Evolutionary conservation across 2,113 vertebrate species (phyloP).

Genomic region (Cisticola juncidis): DNA sequence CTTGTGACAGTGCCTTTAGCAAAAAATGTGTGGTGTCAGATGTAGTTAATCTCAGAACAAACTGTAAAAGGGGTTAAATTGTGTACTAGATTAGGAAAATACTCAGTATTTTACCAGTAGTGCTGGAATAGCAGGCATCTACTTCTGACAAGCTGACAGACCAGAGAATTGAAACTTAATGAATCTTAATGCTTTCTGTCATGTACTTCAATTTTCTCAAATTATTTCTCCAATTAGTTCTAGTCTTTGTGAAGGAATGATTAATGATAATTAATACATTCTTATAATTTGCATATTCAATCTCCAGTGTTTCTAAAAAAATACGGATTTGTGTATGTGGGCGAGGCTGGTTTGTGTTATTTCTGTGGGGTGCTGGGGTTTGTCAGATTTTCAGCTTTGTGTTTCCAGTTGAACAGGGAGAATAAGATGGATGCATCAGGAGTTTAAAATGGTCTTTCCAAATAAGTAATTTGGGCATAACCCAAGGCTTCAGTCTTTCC

Average conservation of each 20-base stretch:
- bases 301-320: conserved; percentile 49
- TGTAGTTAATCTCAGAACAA: conserved; percentile 51
- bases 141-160: conserved; percentile 72
- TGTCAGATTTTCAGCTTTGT: neutral
- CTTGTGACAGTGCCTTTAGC: neutral
- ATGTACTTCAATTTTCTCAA: conserved; percentile 70
- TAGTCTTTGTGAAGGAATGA: conserved; percentile 73
- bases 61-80: conserved; percentile 39
- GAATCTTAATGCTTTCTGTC: conserved; percentile 73
- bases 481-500: neutral
- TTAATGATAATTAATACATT: conserved; percentile 76
- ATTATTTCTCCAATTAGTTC: conserved; percentile 76
- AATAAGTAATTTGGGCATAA: neutral
- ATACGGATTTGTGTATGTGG: conserved; percentile 7
- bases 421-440: neutral
- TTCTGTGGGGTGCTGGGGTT: neutral
- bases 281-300: conserved; percentile 68
- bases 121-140: conserved; percentile 49
- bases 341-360: neutral
- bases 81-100: neutral
- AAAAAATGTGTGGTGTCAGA: neutral
- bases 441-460: neutral
- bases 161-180: conserved; percentile 74
- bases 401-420: neutral
- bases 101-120: conserved; percentile 13